Base-by-base conservation (phyloP, 2,797 vertebrate genomes). In the Clarias laeviceps region DNA sequence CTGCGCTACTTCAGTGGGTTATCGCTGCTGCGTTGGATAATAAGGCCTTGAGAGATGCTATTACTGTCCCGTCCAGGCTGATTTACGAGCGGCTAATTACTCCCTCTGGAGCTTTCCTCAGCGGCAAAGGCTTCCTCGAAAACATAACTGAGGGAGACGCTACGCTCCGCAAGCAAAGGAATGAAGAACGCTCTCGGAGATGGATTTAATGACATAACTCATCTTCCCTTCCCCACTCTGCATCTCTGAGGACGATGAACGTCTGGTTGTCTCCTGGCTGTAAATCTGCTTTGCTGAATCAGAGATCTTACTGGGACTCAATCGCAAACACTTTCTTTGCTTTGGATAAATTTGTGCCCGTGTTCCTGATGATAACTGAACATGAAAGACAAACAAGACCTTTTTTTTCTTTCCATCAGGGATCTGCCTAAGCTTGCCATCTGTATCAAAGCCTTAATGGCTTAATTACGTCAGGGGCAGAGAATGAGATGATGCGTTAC, bases 181-280 rank as follows among this genome's bases (percentile, higher is more conserved):
- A 93, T 90, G 88, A 93, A 94, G 90, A 34, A 90, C 88, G 37
- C 77, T 92, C 91, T 93, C 93, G 93, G 87, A 91, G 92, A 94
- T 93, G 85, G 93, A 94, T 94, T 94, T 93, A 93, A 94, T 92
- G 91, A 92, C 92, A 92, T 92, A 93, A 91, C 91, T 86, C 90
- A 93, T 94, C 92, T 90, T 88, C 85, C 86, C 90, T 85, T 14
- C 29, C 61, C 86, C 1, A 86, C 89, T 87, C 74, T 8, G 81
- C 87, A 89, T 90, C 85, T 91, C 90, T 0, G 76, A 88, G 88
- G 92, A 88, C 85, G 85, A 45, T 18, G 68, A 64, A 37, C 15
- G 56, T 8, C 61, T n/a, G 69, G 84, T 82, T 82, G 68, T 84
- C 68, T 50, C 79, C 65, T 61, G 50, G 65, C 56, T 45, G 61